Conservation (phyloP, 2,888 invertebrate genomes). For the Hipparchia semele region DNA sequence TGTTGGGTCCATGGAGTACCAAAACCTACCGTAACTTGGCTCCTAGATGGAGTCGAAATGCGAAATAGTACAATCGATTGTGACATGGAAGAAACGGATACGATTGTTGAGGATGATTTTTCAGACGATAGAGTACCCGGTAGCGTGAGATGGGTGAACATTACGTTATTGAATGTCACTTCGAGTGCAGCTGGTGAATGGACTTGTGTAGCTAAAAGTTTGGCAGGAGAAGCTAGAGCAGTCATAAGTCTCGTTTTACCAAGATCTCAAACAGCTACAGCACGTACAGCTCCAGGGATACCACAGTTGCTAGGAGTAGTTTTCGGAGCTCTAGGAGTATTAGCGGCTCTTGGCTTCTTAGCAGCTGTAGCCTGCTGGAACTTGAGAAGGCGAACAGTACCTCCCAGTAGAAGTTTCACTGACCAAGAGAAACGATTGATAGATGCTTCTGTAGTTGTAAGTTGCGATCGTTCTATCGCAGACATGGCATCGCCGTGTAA, state of each 20-base stretch:
- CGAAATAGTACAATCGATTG: constrained; percentile 75
- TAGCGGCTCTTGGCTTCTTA: constrained; percentile 86
- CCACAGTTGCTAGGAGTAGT: constrained; percentile 89
- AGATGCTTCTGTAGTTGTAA: constrained; percentile 87
- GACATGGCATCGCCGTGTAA: constrained; percentile 83
- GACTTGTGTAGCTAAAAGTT: constrained; percentile 90
- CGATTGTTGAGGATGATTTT: constrained; percentile 67
- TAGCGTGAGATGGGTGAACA: constrained; percentile 88
- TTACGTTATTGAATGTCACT: constrained; percentile 92
- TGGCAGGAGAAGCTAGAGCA: constrained; percentile 84
- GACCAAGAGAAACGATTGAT: constrained; percentile 94
- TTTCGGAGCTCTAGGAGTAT: constrained; percentile 87
- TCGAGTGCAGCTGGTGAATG: constrained; percentile 93
- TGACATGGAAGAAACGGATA: constrained; percentile 76
- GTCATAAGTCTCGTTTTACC: constrained; percentile 83
- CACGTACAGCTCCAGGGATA: constrained; percentile 88
- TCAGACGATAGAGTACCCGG: constrained; percentile 74
- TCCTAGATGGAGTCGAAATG: constrained; percentile 86
- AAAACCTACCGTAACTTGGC: constrained; percentile 91
- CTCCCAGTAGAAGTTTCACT: constrained; percentile 87
- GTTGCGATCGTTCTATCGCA: constrained; percentile 86
- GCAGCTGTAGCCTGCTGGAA: constrained; percentile 82
- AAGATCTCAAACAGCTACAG: constrained; percentile 88
- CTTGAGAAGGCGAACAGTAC: constrained; percentile 88
- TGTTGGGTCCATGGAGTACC: constrained; percentile 93